These are phyloP conservation scores for Lutraria rhynchaena DNA, from an alignment of 1,140 invertebrate genomes.

Conservation along the genomic window DNA sequence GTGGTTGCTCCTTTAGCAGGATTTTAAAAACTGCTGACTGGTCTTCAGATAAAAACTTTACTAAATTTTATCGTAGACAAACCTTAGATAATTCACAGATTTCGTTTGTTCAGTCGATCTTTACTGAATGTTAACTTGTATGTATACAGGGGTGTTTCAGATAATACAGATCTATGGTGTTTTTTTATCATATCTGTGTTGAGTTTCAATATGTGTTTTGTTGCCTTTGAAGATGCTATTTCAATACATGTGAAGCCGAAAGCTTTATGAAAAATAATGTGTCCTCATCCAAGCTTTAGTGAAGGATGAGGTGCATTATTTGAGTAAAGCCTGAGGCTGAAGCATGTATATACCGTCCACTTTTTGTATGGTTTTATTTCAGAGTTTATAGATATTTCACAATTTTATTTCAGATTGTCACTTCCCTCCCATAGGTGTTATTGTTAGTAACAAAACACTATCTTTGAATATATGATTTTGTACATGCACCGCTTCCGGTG, in stretches of 20 bases:
- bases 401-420: too few relatives aligned
- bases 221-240: constrained; percentile 4
- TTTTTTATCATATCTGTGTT: neutral
- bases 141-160: neutral
- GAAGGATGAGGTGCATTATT: neutral
- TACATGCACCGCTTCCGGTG: too few relatives aligned
- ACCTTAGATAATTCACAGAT: neutral
- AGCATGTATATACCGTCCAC: neutral
- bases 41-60: constrained; percentile 9
- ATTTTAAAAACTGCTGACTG: constrained; percentile 37
- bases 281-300: neutral
- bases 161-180: neutral
- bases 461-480: too few relatives aligned
- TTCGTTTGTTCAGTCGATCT: neutral
- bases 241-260: neutral
- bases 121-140: constrained; percentile 1
- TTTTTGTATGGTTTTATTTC: too few relatives aligned
- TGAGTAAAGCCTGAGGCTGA: constrained; percentile 24
- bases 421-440: too few relatives aligned
- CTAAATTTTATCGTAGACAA: neutral
- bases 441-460: too few relatives aligned
- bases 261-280: constrained; percentile 11
- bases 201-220: neutral
- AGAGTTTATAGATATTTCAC: too few relatives aligned
- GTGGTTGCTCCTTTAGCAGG: neutral